These are phyloP conservation scores for Phymastichus coffea DNA, from an alignment of 1,140 invertebrate species.

Conservation along the genomic window DNA sequence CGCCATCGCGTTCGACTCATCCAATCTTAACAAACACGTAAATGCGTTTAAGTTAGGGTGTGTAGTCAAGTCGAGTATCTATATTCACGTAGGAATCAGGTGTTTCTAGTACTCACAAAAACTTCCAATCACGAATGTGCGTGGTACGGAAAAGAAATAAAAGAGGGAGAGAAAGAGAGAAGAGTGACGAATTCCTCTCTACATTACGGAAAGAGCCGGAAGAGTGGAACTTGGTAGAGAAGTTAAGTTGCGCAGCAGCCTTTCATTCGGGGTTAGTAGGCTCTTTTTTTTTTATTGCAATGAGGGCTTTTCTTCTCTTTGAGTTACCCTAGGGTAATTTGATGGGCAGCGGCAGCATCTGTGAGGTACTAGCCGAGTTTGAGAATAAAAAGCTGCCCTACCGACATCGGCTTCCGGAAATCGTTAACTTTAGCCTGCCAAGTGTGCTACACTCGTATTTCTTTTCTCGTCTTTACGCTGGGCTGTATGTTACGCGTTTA, in stretches of 20 bases:
- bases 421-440: not conserved
- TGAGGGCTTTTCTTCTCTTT: not conserved
- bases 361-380: not conserved
- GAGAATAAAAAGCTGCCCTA: not conserved
- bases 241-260: not conserved
- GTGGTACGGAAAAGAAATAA: no score
- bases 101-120: no score
- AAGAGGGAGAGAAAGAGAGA: constrained; percentile 4
- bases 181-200: constrained; percentile 12
- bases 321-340: constrained; percentile 14
- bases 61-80: no score
- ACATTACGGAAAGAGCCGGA: no score
- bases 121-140: no score
- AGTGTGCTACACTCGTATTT: not conserved
- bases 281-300: constrained; percentile 11
- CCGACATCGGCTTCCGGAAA: not conserved
- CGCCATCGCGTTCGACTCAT: no score
- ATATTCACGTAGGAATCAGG: no score
- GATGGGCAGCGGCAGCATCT: not conserved
- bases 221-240: not conserved
- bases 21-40: no score
- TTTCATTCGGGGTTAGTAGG: constrained; percentile 14
- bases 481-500: not conserved
- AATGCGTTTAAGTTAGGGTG: no score
- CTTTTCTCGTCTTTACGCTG: not conserved